phyloP scores from a whole-genome alignment of 2,797 vertebrate genomes.

The Sebastes umbrosus region DNA sequence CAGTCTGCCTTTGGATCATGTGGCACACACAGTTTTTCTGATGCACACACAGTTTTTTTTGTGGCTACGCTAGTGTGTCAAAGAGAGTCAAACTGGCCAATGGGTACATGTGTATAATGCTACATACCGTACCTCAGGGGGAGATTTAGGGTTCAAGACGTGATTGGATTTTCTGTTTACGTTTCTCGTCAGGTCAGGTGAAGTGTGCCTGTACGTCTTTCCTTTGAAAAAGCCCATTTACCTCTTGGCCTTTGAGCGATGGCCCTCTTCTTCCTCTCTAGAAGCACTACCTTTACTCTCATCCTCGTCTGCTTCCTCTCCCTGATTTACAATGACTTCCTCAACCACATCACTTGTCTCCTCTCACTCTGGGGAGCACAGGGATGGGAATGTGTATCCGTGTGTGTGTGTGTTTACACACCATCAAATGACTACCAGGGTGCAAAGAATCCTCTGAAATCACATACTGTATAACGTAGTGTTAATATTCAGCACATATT shows the following conservation, averaged over 20 bases:
- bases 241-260: not conserved
- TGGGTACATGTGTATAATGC: too few relatives aligned
- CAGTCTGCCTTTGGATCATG: too few relatives aligned
- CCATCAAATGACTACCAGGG: not conserved
- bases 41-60: too few relatives aligned
- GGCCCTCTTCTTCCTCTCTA: not conserved
- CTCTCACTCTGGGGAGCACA: not conserved
- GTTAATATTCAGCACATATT: not conserved
- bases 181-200: not conserved
- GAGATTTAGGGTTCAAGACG: too few relatives aligned
- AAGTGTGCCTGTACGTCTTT: not conserved
- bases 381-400: not conserved
- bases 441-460: not conserved
- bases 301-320: not conserved
- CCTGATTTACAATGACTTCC: constrained; percentile 23
- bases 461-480: not conserved
- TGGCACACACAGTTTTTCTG: too few relatives aligned
- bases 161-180: not conserved
- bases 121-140: too few relatives aligned
- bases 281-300: not conserved
- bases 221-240: not conserved
- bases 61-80: too few relatives aligned
- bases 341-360: constrained; percentile 18
- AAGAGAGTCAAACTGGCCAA: too few relatives aligned
- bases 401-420: not conserved